These are phyloP conservation scores for Lycia hirtaria DNA, from an alignment of 2,888 invertebrate species.

Conservation along the genomic window DNA sequence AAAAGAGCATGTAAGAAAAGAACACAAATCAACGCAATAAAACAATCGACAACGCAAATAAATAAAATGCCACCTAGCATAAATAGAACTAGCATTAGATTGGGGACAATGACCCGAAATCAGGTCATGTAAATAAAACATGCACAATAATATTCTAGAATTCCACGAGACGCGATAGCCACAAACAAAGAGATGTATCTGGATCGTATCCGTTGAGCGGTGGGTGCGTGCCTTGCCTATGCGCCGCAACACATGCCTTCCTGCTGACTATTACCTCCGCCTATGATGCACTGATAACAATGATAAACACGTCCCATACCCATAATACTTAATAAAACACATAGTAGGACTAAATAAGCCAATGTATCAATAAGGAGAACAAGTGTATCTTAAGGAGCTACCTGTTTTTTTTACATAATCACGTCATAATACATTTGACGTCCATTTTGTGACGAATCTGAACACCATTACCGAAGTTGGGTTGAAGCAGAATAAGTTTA, in stretches of 20 bases:
- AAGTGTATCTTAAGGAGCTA: slow-evolving; percentile 32
- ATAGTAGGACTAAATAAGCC: slow-evolving; percentile 12
- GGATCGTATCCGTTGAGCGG: slow-evolving; percentile 25
- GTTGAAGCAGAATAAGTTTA: neutral
- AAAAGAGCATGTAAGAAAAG: neutral
- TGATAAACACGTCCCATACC: neutral
- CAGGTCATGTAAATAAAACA: slow-evolving; percentile 61
- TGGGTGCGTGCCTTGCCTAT: slow-evolving; percentile 32
- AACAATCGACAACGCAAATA: neutral
- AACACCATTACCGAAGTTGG: slow-evolving; percentile 32
- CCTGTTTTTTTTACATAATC: slow-evolving; percentile 76
- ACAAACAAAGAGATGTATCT: slow-evolving; percentile 26
- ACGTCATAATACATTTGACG: slow-evolving; percentile 78
- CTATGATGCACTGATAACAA: neutral
- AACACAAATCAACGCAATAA: neutral
- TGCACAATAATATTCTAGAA: slow-evolving; percentile 17
- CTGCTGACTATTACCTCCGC: slow-evolving; percentile 20
- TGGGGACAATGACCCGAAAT: slow-evolving; percentile 67
- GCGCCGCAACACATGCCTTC: slow-evolving; percentile 50
- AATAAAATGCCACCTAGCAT: slow-evolving; percentile 3
- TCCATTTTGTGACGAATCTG: slow-evolving; percentile 77
- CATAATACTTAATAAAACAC: neutral
- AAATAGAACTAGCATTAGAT: slow-evolving; percentile 23
- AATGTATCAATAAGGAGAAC: slow-evolving; percentile 28
- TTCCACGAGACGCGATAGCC: slow-evolving; percentile 35